Percentiles rank a stretch among this genome's conserved stretches.
phyloP scores from a whole-genome alignment of 2,888 invertebrate genomes.

The Ectropis crepuscularia region DNA sequence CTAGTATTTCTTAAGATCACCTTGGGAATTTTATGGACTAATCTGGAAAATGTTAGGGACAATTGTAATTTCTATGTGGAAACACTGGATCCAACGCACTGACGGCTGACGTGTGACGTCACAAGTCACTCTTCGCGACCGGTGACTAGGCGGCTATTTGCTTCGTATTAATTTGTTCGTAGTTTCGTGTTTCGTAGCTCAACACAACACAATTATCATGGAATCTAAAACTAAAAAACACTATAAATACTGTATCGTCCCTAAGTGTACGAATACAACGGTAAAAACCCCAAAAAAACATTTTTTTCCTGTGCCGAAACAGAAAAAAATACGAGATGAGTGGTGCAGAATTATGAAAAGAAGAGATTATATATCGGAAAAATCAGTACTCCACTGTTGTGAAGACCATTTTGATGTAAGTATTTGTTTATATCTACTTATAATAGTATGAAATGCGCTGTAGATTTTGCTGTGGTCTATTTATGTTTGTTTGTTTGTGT shows the following conservation, averaged over 20 bases:
- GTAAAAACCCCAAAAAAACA: not conserved
- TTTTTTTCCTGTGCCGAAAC: conserved; percentile 1
- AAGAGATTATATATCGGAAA: not conserved
- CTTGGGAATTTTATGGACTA: too few relatives aligned
- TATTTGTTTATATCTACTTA: not conserved
- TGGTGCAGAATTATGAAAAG: conserved; percentile 6
- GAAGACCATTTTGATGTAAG: conserved; percentile 7
- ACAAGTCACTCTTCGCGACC: not conserved
- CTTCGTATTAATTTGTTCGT: not conserved
- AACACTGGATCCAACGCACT: not conserved
- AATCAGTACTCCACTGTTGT: not conserved
- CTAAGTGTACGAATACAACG: conserved; percentile 1
- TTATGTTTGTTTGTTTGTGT: too few relatives aligned
- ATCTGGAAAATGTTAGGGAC: too few relatives aligned
- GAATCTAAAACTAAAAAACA: not conserved
- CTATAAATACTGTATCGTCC: conserved; percentile 1
- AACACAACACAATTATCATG: not conserved
- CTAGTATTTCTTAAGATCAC: too few relatives aligned
- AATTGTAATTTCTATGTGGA: too few relatives aligned
- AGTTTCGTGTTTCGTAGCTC: not conserved
- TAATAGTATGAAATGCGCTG: too few relatives aligned
- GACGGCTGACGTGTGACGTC: not conserved
- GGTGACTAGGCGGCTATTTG: not conserved
- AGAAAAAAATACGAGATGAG: conserved; percentile 3
- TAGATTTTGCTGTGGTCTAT: too few relatives aligned